Evolutionary conservation across 2,113 vertebrate species (phyloP), one percentile per base, ranked within the genome.

Genomic region (Centrocercus urophasianus): DNA sequence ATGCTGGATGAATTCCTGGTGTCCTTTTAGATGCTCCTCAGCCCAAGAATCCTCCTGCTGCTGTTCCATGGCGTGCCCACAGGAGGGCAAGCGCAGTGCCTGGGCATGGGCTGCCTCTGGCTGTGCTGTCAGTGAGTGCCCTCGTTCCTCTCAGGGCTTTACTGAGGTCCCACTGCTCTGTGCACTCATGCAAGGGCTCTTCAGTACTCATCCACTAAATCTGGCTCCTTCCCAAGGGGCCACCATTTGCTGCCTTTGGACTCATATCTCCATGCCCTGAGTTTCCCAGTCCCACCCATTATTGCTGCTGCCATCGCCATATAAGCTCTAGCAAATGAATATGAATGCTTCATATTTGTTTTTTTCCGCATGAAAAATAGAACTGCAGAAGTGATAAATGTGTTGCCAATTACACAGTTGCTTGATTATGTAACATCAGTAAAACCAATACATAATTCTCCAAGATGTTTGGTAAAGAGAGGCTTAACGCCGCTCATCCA

Each of bases 401-500:
- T 92, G 89, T 84, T 96, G 96, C 93, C 95, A 97, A 90, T 97
- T 96, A 96, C 91, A 96, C 96, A 96, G 94, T 96, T 94, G 95
- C 91, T 96, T 97, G 96, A 96, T 97, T 97, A 95, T 79, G 88
- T 95, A 92, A 96, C 54, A 21, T 96, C 86, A 89, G 83, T 83
- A 94, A 96, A 90, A 91, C 93, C 96, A 96, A 95, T 95, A 76
- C 89, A 86, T 92, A 96, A 90, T 88, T 94, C 91, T 92, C 85
- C 90, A 77, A 93, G 91, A 95, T 93, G 74, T 95, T 95, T 94
- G 88, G 89, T 85, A 47, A 80, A 86, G 90, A 90, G 93, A 86
- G 88, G 83, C 83, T 60, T 72, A 8, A 13, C 92, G 91, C 73
- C 72, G 89, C 97, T 96, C 95, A 96, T 96, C 89, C 94, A 57